Conservation (phyloP, 2,113 vertebrate genomes). For the Abramis brama region DNA sequence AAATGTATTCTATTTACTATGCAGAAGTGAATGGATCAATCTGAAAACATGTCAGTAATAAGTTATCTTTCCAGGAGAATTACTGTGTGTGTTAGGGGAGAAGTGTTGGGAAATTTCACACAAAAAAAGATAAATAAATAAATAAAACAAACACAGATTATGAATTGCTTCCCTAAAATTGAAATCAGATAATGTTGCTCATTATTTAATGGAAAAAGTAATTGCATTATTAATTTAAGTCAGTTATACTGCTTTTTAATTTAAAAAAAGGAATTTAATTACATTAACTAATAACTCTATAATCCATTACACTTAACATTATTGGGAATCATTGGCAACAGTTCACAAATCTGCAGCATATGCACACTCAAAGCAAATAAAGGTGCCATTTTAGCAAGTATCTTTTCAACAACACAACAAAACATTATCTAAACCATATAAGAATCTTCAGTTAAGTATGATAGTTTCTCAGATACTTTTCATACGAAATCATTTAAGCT, state of each 20-base stretch:
- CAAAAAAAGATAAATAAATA: too few species aligned
- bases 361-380: not conserved
- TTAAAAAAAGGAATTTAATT: not conserved
- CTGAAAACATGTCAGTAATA: constrained; percentile 10
- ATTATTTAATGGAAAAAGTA: too few species aligned
- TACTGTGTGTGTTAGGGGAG: not conserved
- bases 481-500: constrained; percentile 1
- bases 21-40: constrained; percentile 52
- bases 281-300: not conserved
- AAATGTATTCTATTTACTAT: constrained; percentile 48
- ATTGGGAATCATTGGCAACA: not conserved
- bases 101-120: not conserved
- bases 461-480: not conserved
- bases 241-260: too few species aligned
- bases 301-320: not conserved
- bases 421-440: not conserved
- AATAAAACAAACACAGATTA: too few species aligned
- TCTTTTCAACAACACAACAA: constrained; percentile 5
- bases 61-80: not conserved
- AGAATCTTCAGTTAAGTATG: not conserved
- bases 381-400: not conserved
- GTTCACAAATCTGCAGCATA: not conserved
- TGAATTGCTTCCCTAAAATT: too few species aligned
- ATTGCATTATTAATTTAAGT: too few species aligned
- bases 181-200: too few species aligned